Evolutionary conservation across 2,797 vertebrate species (phyloP), one percentile per base, ranked within the genome.

Genomic region (Spea hammondii): DNA sequence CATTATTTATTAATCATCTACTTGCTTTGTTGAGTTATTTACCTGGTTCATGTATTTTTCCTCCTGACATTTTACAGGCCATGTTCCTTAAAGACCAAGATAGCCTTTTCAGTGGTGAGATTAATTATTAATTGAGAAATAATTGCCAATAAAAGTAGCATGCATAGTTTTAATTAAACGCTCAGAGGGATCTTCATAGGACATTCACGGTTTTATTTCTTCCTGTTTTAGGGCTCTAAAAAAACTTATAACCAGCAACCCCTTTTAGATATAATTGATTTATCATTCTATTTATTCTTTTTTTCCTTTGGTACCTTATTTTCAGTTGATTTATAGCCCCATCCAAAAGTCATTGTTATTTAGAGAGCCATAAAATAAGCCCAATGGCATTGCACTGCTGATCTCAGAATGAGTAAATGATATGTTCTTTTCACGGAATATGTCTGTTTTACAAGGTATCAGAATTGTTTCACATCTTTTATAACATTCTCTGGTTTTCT

Each of bases 1-100:
- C 80, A 77, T 82, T 82, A 77, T 64, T 82, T 82, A 82, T 82
- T 82, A 74, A 82, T 69, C 47, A 78, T 70, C 70, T 55, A 14
- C 75, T 78, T 70, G 77, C 75, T 82, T 77, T 82, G 80, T 82
- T 77, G 70, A 69, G 57, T 70, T 82, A 74, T 82, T 82, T 81
- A 77, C 74, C 72, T 73, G 32, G 10, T 51, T 76, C n/a, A 49
- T 70, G 46, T 74, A 10, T 64, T 77, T 77, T 69, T 68, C 60
- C 66, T 49, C 57, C 70, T 82, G 80, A 82, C 80, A 82, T 82
- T 82, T 82, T 72, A 65, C 69, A 72, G 79, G 59, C 74, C 48
- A 66, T 70, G 45, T 72, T 74, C 59, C 67, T 82, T 77, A 73
- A 82, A 82, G 75, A 82, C 80, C 57, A 70, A 70, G 72, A 77